Evolutionary conservation across 1,140 invertebrate species (phyloP), one percentile per base, ranked within the genome.

Genomic region (Brachionus angularis): DNA sequence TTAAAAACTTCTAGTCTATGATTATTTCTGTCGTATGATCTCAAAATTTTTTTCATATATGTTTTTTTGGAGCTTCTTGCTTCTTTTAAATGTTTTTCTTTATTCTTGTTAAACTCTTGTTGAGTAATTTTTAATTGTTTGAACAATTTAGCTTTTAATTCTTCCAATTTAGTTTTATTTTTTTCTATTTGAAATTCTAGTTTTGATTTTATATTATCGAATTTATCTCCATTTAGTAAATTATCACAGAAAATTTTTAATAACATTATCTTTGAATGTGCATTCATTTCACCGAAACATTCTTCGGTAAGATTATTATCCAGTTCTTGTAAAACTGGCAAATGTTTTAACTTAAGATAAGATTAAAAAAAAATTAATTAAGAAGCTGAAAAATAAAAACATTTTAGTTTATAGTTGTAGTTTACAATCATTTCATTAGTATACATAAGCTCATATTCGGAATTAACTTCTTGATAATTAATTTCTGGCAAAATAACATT

Each of bases 171-270:
- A 21, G 8, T 33, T 34, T 55, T 55, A 1, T 31, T 33, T 36
- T 55, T 55, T 16, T 55, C 31, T 21, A 55, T 33, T 7, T 55
- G 16, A 2, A 33, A 2, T 55, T 55, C 52, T 7, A 55, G 16
- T 16, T 1, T 16, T 16, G 3, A 10, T 18, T 33, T 33, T 5
- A 33, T 21, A 34, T 34, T 34, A 2, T 55, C 31, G 10, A 55
- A 36, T 18, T 2, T 2, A 33, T 34, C 33, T 0, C 27, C 34
- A 4, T 33, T 4, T 2, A 55, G 27, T 3, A 58, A 14, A 39
- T 58, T 14, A 23, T 58, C 53, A 18, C 53, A 58, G 5, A 58
- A 33, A 7, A 29, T 39, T 58, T 36, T 58, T 18, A 58, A 16
- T 10, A 58, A 14, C 12, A 36, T 18, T 4, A 58, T 12, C 25